These are phyloP conservation scores for Ctenodactylus gundi DNA, from an alignment of 2,113 vertebrate species.

Conservation along the genomic window DNA sequence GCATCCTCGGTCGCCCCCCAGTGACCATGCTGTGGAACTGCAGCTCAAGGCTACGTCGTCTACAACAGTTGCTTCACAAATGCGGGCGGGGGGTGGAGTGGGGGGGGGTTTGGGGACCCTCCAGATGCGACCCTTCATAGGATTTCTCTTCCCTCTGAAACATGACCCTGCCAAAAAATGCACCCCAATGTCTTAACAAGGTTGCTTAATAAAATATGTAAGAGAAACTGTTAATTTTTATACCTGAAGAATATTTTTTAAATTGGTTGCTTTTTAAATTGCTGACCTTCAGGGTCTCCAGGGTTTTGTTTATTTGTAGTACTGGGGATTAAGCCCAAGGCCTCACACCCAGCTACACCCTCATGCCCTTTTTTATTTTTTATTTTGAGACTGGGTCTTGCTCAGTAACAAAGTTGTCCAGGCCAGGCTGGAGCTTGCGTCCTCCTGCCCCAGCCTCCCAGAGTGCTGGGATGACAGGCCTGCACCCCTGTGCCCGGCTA, in stretches of 20 bases:
- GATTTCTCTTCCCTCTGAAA: neutral
- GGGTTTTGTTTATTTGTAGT: neutral
- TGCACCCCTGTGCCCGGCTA: neutral
- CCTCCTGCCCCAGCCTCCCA: neutral
- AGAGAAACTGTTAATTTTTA: neutral
- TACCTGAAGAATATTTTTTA: neutral
- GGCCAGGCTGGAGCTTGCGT: neutral
- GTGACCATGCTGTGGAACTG: constrained; percentile 61
- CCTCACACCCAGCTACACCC: neutral
- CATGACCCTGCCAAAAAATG: neutral
- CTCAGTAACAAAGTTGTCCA: neutral
- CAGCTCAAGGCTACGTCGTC: neutral
- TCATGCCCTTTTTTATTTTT: neutral
- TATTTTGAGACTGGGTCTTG: neutral
- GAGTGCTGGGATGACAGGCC: neutral
- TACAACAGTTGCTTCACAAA: neutral
- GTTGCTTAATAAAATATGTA: neutral
- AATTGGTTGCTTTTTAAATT: neutral
- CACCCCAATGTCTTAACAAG: neutral
- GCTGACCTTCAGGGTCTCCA: neutral
- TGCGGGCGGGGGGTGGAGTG: too few relatives aligned
- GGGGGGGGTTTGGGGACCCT: too few relatives aligned
- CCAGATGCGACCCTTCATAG: too few relatives aligned
- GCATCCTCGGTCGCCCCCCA: constrained; percentile 79
- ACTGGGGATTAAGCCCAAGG: neutral